A percentile compares a stretch with the other conserved stretches of the same genome.
phyloP scores from a whole-genome alignment of 2,113 vertebrate genomes.

The Meles meles region DNA sequence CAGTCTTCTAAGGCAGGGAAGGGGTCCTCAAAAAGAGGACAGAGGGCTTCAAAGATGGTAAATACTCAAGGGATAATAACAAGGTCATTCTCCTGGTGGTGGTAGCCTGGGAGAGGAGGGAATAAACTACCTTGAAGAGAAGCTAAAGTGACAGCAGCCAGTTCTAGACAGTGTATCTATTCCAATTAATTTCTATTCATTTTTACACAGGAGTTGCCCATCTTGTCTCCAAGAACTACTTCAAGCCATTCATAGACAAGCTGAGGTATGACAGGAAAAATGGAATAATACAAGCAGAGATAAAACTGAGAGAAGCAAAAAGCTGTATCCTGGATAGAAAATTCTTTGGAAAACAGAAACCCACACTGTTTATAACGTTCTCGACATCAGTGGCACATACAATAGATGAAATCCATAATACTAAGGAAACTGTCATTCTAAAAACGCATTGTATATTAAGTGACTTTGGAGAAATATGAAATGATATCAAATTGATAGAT shows the following conservation, averaged over 20 bases:
- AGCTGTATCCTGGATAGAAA: not conserved
- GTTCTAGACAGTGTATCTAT: not conserved
- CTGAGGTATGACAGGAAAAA: not conserved
- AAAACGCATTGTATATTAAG: not conserved
- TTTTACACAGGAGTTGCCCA: not conserved
- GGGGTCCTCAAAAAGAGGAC: not conserved
- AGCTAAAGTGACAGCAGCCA: not conserved
- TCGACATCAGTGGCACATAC: not conserved
- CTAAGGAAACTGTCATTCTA: not conserved
- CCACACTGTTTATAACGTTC: not conserved
- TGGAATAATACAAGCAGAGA: not conserved
- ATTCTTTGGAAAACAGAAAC: not conserved
- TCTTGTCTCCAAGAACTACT: not conserved
- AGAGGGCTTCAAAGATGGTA: not conserved
- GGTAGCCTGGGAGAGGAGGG: not conserved
- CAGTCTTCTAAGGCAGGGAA: not conserved
- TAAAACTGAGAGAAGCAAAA: not conserved
- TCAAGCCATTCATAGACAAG: conserved; percentile 32
- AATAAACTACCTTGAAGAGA: not conserved
- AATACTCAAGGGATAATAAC: not conserved
- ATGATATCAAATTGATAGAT: not conserved
- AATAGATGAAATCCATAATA: not conserved
- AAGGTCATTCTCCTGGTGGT: not conserved
- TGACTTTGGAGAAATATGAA: not conserved
- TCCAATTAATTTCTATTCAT: not conserved